Evolutionary conservation across 1,140 invertebrate genomes (phyloP).

Genomic region (Melanaphis sacchari): DNA sequence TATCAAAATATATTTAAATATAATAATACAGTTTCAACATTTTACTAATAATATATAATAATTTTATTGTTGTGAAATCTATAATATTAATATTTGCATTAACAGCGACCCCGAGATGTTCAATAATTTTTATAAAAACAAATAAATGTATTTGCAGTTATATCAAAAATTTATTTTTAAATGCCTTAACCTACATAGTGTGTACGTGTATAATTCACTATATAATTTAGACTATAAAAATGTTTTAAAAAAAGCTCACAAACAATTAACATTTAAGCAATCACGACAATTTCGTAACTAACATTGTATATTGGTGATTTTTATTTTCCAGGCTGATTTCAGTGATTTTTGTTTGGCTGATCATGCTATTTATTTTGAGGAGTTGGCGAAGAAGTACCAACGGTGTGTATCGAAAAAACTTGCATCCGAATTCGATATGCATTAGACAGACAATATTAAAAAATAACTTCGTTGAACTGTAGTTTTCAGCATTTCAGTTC

Average conservation of each 20-base stretch:
- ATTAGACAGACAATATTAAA: neutral
- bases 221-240: neutral
- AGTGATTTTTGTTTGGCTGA: slow-evolving; percentile 15
- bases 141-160: too few species aligned
- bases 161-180: too few species aligned
- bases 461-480: neutral
- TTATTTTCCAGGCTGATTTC: slow-evolving; percentile 3
- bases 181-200: neutral
- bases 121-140: too few species aligned
- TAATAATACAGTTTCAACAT: neutral
- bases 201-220: neutral
- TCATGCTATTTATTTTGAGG: slow-evolving; percentile 10
- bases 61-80: too few species aligned
- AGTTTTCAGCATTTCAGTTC: neutral
- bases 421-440: neutral
- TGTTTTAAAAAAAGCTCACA: neutral
- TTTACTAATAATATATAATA: neutral
- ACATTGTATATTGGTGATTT: neutral
- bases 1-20: neutral
- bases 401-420: neutral
- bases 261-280: neutral
- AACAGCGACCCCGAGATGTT: too few species aligned
- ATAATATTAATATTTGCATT: too few species aligned
- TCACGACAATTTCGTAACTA: neutral
- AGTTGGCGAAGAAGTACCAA: slow-evolving; percentile 8